These are phyloP conservation scores for Amazona finschi DNA, from an alignment of 2,797 vertebrate genomes.

Conservation along the genomic window DNA sequence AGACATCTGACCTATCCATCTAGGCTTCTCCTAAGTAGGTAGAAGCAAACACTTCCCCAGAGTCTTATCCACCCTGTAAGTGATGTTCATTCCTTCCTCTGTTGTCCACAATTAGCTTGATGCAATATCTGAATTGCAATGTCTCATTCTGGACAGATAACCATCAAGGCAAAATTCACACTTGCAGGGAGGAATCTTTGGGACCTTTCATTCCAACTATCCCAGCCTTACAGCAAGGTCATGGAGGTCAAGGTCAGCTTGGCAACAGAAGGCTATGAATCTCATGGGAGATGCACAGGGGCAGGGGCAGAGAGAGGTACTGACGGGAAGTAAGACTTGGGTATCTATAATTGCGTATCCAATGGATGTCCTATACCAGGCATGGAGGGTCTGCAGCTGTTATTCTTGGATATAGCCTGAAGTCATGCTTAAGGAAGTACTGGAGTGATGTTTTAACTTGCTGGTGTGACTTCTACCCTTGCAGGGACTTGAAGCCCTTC, in stretches of 20 bases:
- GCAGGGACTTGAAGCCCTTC: background rate
- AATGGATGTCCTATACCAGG: background rate
- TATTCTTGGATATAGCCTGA: accelerated
- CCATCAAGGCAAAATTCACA: background rate
- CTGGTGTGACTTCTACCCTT: background rate
- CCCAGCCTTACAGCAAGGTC: background rate
- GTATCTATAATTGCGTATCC: background rate
- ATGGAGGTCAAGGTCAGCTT: background rate
- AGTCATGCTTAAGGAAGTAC: background rate
- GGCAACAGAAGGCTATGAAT: background rate
- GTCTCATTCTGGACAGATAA: background rate
- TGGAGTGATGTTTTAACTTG: background rate
- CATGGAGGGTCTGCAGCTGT: background rate
- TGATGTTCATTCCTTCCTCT: background rate
- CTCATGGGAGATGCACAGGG: background rate
- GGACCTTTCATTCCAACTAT: background rate
- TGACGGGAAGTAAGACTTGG: background rate
- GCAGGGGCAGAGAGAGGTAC: background rate
- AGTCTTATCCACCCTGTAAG: background rate
- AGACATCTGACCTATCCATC: background rate
- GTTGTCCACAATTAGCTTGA: background rate
- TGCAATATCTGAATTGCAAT: background rate
- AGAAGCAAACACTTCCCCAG: background rate
- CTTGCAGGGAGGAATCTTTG: background rate
- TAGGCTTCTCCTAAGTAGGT: background rate